Base-by-base conservation (phyloP, 2,113 vertebrate species). In the Agelaius tricolor region DNA sequence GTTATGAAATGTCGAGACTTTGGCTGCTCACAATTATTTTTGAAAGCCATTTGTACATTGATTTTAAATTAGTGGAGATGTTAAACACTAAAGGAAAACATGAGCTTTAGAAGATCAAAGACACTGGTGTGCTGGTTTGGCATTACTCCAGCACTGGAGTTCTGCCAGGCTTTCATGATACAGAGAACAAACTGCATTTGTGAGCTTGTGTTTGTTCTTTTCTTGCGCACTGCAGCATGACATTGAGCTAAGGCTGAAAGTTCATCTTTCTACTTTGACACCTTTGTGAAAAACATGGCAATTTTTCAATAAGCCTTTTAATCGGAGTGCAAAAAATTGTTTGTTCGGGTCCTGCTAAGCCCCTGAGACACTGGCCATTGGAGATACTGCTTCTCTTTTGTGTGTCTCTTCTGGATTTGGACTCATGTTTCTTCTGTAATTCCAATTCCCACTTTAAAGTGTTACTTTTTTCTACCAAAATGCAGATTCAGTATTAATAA, bases 221-320 rank as follows among this genome's bases (percentile, higher is more conserved):
- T 71, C 73, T 68, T 73, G 31, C 5, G 63, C 9, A 6, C 61
- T 67, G 86, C 91, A 89, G 72, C 52, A 7, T 59, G 86, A 79
- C 68, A 18, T 92, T 90, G 79, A 68, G 54, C 57, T 77, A 78
- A 73, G 65, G 47, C 73, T 87, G 62, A 71, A 76, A 78, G 55
- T 84, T 94, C 74, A 65, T 83, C 19, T 88, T 90, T 79, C 87
- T 95, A 17, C 77, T 89, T 75, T 76, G 68, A 92, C 66, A 62
- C 57, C 63, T 80, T 73, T 27, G 9, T 86, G 71, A 75, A 85
- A 67, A 90, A 49, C 41, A 77, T 2, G 41, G 49, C 7, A 11
- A 63, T 37, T 89, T 94, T 89, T 75, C 0, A 20, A 83, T 79
- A 73, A 79, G 65, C 9, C 26, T 54, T 74, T 94, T 35, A 77